These are phyloP conservation scores for Noctua fimbriata DNA, from an alignment of 2,888 invertebrate genomes.

Conservation along the genomic window DNA sequence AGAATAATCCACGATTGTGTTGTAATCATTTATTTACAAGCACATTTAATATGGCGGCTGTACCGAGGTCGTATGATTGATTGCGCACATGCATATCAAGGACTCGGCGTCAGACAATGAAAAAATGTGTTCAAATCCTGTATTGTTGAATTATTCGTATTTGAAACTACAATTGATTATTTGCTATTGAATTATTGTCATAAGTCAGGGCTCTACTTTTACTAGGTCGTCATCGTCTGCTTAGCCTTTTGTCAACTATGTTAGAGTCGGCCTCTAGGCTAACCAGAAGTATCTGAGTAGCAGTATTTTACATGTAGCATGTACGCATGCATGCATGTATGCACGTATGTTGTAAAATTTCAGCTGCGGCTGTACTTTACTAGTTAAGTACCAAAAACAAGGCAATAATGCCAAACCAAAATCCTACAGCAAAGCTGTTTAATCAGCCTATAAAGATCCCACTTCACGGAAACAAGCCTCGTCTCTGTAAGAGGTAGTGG, in stretches of 20 bases:
- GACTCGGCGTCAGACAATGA: slow-evolving; percentile 41
- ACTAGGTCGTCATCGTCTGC: neutral
- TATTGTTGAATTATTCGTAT: neutral
- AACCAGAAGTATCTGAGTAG: neutral
- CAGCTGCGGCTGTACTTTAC: no score
- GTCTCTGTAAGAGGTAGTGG: neutral
- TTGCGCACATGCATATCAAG: slow-evolving; percentile 60
- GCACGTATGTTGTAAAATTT: no score
- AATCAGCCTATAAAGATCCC: neutral
- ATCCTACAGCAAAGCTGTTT: neutral
- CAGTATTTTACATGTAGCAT: neutral
- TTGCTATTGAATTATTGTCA: neutral
- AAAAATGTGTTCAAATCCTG: slow-evolving; percentile 32
- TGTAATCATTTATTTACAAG: slow-evolving; percentile 47
- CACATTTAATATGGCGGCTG: slow-evolving; percentile 36
- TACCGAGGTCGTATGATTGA: slow-evolving; percentile 49
- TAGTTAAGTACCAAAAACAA: no score
- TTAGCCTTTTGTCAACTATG: neutral
- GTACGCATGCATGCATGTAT: no score
- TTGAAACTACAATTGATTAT: neutral
- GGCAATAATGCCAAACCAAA: no score
- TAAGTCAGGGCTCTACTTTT: no score
- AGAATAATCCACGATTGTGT: slow-evolving; percentile 39
- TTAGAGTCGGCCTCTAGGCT: no score
- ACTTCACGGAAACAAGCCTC: neutral